Evolutionary conservation across 2,888 invertebrate genomes (phyloP), one percentile per base, ranked within the genome.

Genomic region (Sphaerophoria rueppellii): DNA sequence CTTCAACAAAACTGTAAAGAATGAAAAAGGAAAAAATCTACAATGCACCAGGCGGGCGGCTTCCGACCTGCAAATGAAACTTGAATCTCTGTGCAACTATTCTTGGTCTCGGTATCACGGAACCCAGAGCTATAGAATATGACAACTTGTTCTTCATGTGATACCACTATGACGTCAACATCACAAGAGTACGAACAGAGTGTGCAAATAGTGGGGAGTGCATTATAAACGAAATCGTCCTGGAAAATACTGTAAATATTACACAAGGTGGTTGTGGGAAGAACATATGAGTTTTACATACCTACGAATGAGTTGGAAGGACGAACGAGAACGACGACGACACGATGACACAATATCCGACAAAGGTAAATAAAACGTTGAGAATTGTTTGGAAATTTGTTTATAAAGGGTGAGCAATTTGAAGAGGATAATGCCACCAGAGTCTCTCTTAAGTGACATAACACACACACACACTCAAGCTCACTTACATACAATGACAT

Each of bases 361-460:
- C 69, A 70, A 70, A 81, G 43, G 81, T 76, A 85, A 81, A 85
- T 81, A 85, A 77, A 85, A 73, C 77, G 81, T 73, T 81, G 58
- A n/a, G 81, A 69, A 85, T 81, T 81, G 81, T 85, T 85, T 73
- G 81, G 76, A 69, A 73, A 85, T 81, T 85, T 81, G 81, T 81
- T 81, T 76, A 85, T 77, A 73, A 69, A 63, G 69, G 76, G 80
- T 81, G 70, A 70, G 70, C 85, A 73, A 65, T 73, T 85, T 55
- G 63, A 58, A 58, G 24, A 70, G 73, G 85, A 81, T 81, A 73
- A 73, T 73, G 54, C 76, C 37, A 58, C 60, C 43, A 60, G 58
- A 46, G 52, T 70, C 63, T 5, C 43, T 43, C 43, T 57, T 37
- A 63, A 52, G 80, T 50, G 35, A 57, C 61, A 40, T 43, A 60